phyloP scores from a whole-genome alignment of 2,113 vertebrate genomes.

The Microcebus tavaratra region DNA sequence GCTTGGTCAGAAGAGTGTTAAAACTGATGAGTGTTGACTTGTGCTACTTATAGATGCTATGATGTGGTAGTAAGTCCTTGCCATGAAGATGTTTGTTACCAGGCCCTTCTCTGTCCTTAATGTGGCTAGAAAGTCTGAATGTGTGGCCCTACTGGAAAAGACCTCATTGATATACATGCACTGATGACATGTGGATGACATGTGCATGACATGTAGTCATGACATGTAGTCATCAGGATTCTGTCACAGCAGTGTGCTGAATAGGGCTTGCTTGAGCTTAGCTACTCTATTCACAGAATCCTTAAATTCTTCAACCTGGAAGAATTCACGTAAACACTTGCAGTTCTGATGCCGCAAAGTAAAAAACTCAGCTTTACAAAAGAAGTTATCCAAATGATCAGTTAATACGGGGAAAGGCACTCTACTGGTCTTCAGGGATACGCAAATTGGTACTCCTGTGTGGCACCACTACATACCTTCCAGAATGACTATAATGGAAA shows the following conservation, averaged over 20 bases:
- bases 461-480: neutral
- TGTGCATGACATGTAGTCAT: no score
- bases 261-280: neutral
- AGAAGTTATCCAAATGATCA: neutral
- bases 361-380: constrained; percentile 32
- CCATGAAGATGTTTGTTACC: neutral
- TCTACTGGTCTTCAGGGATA: neutral
- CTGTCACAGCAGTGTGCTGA: neutral
- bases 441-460: neutral
- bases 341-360: neutral
- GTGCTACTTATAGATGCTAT: neutral
- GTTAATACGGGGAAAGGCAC: neutral
- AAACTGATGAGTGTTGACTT: neutral
- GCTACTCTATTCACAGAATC: neutral
- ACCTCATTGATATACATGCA: neutral
- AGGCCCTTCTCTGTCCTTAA: neutral
- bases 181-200: no score
- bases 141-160: neutral
- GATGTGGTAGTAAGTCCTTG: neutral
- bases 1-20: neutral
- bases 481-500: neutral
- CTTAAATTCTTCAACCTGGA: constrained; percentile 5
- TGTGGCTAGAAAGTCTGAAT: neutral
- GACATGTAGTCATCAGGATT: neutral
- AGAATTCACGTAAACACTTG: constrained; percentile 22